Evolutionary conservation across 2,797 vertebrate genomes (phyloP).

Genomic region (Ceryle rudis): DNA sequence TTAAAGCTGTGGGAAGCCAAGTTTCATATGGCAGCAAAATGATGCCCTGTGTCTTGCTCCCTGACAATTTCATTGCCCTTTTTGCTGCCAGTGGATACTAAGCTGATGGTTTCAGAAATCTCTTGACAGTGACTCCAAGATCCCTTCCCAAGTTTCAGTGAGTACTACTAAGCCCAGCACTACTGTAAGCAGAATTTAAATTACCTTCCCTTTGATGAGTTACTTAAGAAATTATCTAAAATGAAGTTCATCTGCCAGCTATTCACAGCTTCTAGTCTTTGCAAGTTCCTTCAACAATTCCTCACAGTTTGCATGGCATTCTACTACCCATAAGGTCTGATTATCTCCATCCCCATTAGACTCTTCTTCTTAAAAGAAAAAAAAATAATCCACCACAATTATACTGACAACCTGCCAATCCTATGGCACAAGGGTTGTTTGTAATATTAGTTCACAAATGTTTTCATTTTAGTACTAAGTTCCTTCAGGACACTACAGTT

Average conservation of each 20-base stretch:
- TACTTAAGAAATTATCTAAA: not conserved
- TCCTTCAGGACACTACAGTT: not conserved
- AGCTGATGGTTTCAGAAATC: not conserved
- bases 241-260: not conserved
- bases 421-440: not conserved
- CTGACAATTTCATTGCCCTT: not conserved
- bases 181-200: not conserved
- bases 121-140: not conserved
- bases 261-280: not conserved
- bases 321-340: not conserved
- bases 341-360: not conserved
- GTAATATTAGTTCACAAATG: not conserved
- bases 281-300: not conserved
- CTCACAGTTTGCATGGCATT: not conserved
- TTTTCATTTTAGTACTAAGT: not conserved
- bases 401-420: not conserved
- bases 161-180: not conserved
- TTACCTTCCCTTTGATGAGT: not conserved
- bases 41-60: not conserved
- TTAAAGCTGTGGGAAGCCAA: not conserved
- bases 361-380: too few relatives aligned
- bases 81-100: not conserved
- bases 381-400: not conserved
- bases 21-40: not conserved
- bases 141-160: not conserved